Evolutionary conservation across 2,797 vertebrate genomes (phyloP), one percentile per base, ranked within the genome.

Genomic region (Cuniculus paca): DNA sequence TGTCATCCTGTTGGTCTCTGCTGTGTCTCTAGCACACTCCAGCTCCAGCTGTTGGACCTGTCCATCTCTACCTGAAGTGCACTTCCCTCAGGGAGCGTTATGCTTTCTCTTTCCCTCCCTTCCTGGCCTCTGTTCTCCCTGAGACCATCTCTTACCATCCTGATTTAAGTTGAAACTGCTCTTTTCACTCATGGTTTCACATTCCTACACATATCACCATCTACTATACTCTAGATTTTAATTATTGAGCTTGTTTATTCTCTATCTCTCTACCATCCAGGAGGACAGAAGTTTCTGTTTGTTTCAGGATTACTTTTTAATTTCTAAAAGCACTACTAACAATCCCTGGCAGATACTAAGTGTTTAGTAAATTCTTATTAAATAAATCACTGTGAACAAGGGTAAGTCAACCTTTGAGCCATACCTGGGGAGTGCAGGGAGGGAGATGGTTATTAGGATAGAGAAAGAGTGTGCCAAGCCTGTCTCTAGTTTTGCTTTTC

Each of bases 401-500:
- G 39, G 58, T 22, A 81, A 56, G 60, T 56, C 50, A 6, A 24
- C 34, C n/a, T 39, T 70, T 60, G 34, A 48, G 36, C 42, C 81
- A 6, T 24, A 16, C 9, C 17, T 90, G 26, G 45, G 31, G 12
- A 22, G 6, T 78, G 1, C 11, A 1, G 6, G 24, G 3, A 74
- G 48, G 22, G 16, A 52, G 75, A 34, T 63, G 42, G 22, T 63
- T 34, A 12, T 19, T 45, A 54, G 24, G 19, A n/a, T 39, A 86
- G 68, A 58, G 68, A 58, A 65, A 70, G 65, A 31, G 75, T 54
- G 22, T 10, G 26, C 54, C 19, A 36, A 7, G 6, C 1, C 70
- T 78, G 6, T 22, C n/a, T 63, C 84, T 92, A 61, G 36, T 12
- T 91, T 54, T 93, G 48, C 50, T 95, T 86, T 86, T 97, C 56